Base-by-base conservation (phyloP, 2,888 invertebrate species). In the Unio delphinus region DNA sequence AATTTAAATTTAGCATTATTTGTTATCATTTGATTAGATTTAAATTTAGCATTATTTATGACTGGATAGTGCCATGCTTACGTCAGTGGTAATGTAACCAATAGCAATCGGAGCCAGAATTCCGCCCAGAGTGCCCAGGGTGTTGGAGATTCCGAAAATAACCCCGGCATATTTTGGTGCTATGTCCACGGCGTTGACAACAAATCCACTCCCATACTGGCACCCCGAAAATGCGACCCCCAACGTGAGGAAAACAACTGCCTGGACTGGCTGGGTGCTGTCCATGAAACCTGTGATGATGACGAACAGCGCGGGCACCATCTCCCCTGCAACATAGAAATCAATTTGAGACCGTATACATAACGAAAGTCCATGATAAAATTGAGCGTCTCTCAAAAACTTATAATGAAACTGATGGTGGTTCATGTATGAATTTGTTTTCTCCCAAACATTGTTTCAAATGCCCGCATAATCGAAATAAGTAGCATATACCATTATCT, bases 131-230 rank as follows among this genome's bases (percentile, higher is more conserved):
- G 87, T 82, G 26, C 84, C 85, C 18, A 86, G 67, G 1, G 86
- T 84, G 74, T 88, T 89, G 55, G 85, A 80, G 34, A 88, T 73
- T 0, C 87, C 88, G 61, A 86, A 84, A 26, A 88, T 76, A 20
- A 86, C 78, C 4, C 87, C 88, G 4, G 87, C 84, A 66, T 83
- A 87, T 61, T 76, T 72, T 1, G 88, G 88, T 1, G 87, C 87
- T n/a, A 88, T 81, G 72, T 88, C 88, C 60, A 86, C 82, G 23
- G 81, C 81, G 74, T 89, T 88, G 64, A 86, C 83, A 45, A 86
- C 69, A 69, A 76, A 87, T 8, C 88, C 88, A 75, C 74, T 74
- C 8, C 79, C 81, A 66, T 83, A 87, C 57, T 80, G 80, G 61
- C 78, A 80, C 4, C 87, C 87, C 17, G 76, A 79, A 67, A 82